Conservation (phyloP, 2,888 invertebrate genomes). For the Nudaria mundana region DNA sequence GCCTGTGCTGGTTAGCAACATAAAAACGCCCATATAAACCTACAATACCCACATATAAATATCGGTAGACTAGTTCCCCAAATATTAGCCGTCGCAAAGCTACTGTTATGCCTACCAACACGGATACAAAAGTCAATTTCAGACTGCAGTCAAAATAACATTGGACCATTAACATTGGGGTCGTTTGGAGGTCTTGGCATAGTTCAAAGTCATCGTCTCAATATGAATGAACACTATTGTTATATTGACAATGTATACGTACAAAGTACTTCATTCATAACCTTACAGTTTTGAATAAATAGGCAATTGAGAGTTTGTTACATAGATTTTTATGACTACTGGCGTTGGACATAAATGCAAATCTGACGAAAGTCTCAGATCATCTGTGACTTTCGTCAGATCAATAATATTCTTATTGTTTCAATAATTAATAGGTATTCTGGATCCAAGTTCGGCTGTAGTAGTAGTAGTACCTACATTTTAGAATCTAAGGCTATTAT, state of each 20-base stretch:
- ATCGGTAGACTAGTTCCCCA: not conserved
- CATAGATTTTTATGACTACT: not conserved
- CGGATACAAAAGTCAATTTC: constrained; percentile 28
- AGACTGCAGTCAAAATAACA: constrained; percentile 39
- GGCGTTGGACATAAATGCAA: too few relatives aligned
- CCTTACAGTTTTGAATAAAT: not conserved
- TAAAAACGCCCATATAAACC: too few relatives aligned
- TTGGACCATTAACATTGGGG: constrained; percentile 25
- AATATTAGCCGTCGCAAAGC: not conserved
- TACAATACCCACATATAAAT: too few relatives aligned
- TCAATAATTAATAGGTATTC: too few relatives aligned
- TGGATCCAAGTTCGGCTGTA: too few relatives aligned
- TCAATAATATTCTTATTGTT: too few relatives aligned
- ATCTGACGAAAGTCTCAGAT: too few relatives aligned
- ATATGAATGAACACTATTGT: constrained; percentile 12
- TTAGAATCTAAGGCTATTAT: too few relatives aligned
- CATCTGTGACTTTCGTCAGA: too few relatives aligned
- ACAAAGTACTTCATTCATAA: not conserved
- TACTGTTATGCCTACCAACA: constrained; percentile 26
- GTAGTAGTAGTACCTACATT: too few relatives aligned
- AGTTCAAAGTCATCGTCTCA: constrained; percentile 19
- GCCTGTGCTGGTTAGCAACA: too few relatives aligned
- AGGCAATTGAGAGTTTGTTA: not conserved
- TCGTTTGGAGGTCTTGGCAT: constrained; percentile 35
- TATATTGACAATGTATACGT: constrained; percentile 3